Conservation (phyloP, 2,888 invertebrate species). For the Heterodera filipjevi region DNA sequence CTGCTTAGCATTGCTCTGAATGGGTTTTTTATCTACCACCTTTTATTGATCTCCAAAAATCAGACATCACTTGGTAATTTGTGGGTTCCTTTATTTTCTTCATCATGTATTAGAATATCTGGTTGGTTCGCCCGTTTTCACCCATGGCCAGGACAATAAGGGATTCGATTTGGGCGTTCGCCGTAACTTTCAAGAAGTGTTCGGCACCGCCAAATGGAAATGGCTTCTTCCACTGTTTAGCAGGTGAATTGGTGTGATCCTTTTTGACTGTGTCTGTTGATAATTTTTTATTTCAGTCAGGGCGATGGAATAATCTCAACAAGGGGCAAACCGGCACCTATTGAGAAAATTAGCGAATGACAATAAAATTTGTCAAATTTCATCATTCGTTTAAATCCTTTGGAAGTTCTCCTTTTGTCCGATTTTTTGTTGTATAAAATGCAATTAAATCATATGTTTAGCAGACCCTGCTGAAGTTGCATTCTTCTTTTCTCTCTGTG, state of each 20-base stretch:
- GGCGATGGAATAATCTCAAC: conserved; percentile 35
- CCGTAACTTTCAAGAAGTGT: conserved; percentile 93
- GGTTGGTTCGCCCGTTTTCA: conserved; percentile 90
- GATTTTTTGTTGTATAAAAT: no score
- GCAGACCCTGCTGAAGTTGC: no score
- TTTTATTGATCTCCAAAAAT: conserved; percentile 88
- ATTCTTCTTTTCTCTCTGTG: no score
- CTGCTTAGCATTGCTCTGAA: conserved; percentile 96
- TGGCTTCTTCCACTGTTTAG: conserved; percentile 83
- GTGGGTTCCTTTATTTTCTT: no score
- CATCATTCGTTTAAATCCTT: no score
- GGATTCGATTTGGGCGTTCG: conserved; percentile 89
- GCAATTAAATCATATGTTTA: no score
- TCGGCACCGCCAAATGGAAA: conserved; percentile 81
- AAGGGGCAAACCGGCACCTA: neutral
- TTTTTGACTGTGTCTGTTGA: neutral
- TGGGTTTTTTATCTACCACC: conserved; percentile 93
- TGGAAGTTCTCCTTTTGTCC: no score
- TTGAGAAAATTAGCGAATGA: neutral
- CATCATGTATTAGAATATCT: conserved; percentile 85
- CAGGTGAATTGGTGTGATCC: conserved; percentile 15
- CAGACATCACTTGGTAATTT: conserved; percentile 88
- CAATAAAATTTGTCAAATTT: neutral
- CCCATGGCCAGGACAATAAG: conserved; percentile 88
- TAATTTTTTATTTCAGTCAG: conserved; percentile 11